phyloP scores from a whole-genome alignment of 2,113 vertebrate genomes.

The Pelobates fuscus region DNA sequence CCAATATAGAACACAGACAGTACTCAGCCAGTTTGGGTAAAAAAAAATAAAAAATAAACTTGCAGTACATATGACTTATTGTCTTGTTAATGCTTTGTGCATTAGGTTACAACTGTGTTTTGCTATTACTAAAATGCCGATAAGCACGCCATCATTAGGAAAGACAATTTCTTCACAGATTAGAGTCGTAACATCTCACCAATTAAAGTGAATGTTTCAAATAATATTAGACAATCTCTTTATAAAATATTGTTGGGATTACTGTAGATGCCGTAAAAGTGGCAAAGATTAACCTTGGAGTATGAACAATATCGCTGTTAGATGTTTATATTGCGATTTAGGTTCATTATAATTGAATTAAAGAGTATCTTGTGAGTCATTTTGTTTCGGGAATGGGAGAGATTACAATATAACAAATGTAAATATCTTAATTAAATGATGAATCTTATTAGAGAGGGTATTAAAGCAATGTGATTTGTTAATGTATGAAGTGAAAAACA shows the following conservation, averaged over 20 bases:
- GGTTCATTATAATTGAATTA: conserved; percentile 41
- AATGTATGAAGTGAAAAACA: not conserved
- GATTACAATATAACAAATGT: not conserved
- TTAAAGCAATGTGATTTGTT: not conserved
- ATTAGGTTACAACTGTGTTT: too few relatives aligned
- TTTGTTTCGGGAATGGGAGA: conserved; percentile 9
- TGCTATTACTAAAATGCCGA: not conserved
- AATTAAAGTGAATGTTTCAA: conserved; percentile 22
- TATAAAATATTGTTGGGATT: conserved; percentile 29
- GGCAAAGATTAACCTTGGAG: conserved; percentile 44
- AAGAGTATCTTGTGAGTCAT: conserved; percentile 29
- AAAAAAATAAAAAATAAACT: not conserved
- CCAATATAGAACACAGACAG: not conserved
- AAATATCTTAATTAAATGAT: conserved; percentile 30
- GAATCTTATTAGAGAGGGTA: not conserved
- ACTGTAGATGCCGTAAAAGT: conserved; percentile 6
- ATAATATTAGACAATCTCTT: conserved; percentile 40
- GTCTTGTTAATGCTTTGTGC: too few relatives aligned
- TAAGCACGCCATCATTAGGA: not conserved
- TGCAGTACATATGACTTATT: too few relatives aligned
- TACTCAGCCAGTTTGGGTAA: too few relatives aligned
- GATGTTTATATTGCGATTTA: conserved; percentile 33
- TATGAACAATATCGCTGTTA: conserved; percentile 44
- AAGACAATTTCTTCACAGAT: not conserved
- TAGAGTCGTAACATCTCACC: not conserved